Conservation (phyloP, 2,113 vertebrate genomes). For the Heterotis niloticus region DNA sequence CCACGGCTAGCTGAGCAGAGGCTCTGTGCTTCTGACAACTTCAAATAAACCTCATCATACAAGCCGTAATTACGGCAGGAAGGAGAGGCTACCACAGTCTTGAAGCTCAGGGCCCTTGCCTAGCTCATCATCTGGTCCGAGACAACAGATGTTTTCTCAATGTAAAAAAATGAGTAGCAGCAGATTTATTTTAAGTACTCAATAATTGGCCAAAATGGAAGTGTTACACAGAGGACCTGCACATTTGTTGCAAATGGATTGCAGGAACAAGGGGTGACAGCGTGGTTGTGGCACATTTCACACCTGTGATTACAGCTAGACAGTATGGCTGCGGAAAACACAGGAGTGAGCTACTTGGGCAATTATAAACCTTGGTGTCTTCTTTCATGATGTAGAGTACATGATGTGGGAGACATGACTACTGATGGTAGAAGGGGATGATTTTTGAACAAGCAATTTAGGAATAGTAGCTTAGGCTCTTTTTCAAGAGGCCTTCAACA, state of each 20-base stretch:
- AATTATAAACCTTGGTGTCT: background rate
- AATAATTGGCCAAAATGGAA: constrained; percentile 6
- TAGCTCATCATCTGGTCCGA: background rate
- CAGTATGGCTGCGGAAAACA: background rate
- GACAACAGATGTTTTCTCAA: constrained; percentile 3
- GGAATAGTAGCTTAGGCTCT: too few relatives aligned
- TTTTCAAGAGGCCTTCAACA: too few relatives aligned
- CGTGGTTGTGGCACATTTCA: constrained; percentile 5
- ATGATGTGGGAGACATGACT: background rate
- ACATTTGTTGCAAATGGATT: too few relatives aligned
- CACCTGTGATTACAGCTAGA: constrained; percentile 23
- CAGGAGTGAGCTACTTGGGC: background rate
- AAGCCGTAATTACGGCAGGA: background rate
- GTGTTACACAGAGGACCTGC: background rate
- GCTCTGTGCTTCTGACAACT: background rate
- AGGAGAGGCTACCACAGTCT: background rate
- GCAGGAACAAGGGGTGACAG: background rate
- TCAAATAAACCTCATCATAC: constrained; percentile 1
- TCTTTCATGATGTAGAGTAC: background rate
- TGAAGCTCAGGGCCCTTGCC: background rate
- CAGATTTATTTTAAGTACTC: constrained; percentile 14
- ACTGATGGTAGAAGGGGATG: too few relatives aligned
- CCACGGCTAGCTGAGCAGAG: background rate
- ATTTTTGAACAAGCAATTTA: too few relatives aligned
- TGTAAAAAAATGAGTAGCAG: background rate